A percentile compares a stretch with the other conserved stretches of the same genome.
Conservation (phyloP, 2,113 vertebrate genomes). For the Mesitornis unicolor region DNA sequence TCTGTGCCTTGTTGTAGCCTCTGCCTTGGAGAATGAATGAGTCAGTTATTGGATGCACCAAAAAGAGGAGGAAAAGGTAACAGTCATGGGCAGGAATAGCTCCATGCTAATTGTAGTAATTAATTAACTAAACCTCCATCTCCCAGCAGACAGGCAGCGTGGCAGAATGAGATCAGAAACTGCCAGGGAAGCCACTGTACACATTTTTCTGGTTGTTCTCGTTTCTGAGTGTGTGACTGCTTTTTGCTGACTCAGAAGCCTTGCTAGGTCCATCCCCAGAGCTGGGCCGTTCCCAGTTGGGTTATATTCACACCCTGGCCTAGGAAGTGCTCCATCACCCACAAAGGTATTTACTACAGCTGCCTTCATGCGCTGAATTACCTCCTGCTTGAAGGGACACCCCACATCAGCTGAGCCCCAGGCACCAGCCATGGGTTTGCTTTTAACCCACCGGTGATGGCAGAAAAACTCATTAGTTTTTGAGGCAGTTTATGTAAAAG, state of each 20-base stretch:
- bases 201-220: conserved; percentile 1
- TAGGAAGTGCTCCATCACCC: fast-evolving
- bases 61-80: neutral
- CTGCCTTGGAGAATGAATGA: neutral
- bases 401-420: neutral
- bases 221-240: neutral
- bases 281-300: neutral
- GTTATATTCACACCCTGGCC: neutral
- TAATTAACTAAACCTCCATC: conserved; percentile 20
- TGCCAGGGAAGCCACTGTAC: neutral
- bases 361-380: neutral
- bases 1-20: neutral
- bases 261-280: neutral
- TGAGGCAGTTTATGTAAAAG: neutral
- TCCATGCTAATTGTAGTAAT: conserved; percentile 39
- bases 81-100: neutral
- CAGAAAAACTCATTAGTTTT: neutral
- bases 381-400: neutral
- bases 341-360: neutral
- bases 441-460: neutral
- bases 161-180: neutral
- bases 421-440: fast-evolving
- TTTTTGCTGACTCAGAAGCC: neutral
- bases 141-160: neutral
- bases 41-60: neutral